These are phyloP conservation scores for Tineola bisselliella DNA, from an alignment of 2,888 invertebrate species.

Conservation along the genomic window DNA sequence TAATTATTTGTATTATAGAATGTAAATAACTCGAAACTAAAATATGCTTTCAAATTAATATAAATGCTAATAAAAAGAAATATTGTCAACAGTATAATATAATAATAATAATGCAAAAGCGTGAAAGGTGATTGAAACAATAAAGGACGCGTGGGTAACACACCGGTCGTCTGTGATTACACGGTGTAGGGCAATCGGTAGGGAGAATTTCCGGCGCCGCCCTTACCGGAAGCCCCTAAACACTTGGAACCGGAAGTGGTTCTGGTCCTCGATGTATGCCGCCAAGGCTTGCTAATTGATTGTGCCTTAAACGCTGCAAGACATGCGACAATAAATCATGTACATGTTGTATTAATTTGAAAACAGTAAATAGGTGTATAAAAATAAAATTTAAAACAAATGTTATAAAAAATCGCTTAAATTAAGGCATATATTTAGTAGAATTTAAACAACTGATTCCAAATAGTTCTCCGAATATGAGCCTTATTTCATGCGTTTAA, in stretches of 20 bases:
- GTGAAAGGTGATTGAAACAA: conserved; percentile 8
- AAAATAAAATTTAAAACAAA: too few relatives aligned
- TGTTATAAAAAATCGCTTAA: too few relatives aligned
- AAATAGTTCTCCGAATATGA: too few relatives aligned
- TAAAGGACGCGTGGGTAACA: conserved; percentile 26
- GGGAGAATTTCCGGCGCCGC: conserved; percentile 21
- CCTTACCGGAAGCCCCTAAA: conserved; percentile 59
- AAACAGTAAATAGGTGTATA: too few relatives aligned
- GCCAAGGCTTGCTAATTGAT: conserved; percentile 55
- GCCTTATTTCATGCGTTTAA: too few relatives aligned
- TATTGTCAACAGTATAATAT: background rate
- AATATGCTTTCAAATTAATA: too few relatives aligned
- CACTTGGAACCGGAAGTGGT: conserved; percentile 57
- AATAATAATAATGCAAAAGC: background rate
- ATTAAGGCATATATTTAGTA: too few relatives aligned
- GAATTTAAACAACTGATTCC: too few relatives aligned
- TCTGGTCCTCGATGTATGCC: conserved; percentile 32
- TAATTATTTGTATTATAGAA: too few relatives aligned
- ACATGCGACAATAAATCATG: background rate
- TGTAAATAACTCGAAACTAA: too few relatives aligned
- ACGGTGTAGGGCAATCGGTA: conserved; percentile 18
- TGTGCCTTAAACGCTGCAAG: conserved; percentile 26
- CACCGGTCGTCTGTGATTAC: conserved; percentile 26
- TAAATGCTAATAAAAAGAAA: too few relatives aligned
- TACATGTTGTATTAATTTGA: background rate